phyloP scores from a whole-genome alignment of 2,797 vertebrate genomes.

The Sebastes taczanowskii region DNA sequence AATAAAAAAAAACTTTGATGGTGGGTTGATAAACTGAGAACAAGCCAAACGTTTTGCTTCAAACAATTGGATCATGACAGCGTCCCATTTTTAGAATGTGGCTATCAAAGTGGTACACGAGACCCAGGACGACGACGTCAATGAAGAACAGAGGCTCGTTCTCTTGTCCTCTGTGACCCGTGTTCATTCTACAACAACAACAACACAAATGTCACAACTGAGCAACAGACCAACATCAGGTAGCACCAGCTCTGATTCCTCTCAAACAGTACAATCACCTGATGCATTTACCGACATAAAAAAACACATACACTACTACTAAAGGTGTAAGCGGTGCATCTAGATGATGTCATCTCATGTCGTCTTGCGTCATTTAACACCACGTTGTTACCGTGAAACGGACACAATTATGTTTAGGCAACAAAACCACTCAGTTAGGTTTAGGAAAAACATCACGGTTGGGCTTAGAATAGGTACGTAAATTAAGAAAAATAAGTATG shows the following conservation, averaged over 20 bases:
- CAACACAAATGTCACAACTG: neutral
- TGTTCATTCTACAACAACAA: neutral
- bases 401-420: too few relatives aligned
- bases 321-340: neutral
- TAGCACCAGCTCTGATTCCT: neutral
- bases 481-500: neutral
- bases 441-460: neutral
- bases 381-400: too few relatives aligned
- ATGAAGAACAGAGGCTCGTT: neutral
- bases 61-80: neutral
- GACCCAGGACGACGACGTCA: neutral
- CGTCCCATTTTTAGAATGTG: neutral
- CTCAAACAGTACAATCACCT: neutral
- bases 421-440: neutral
- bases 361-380: fast-evolving
- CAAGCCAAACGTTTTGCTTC: neutral
- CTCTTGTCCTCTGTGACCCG: neutral
- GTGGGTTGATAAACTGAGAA: neutral
- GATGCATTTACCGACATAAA: neutral
- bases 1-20: neutral
- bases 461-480: neutral
- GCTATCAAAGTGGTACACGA: neutral
- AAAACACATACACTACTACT: neutral
- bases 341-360: fast-evolving
- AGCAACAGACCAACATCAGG: neutral